Evolutionary conservation across 2,113 vertebrate species (phyloP), one percentile per base, ranked within the genome.

Genomic region (Pogona vitticeps): DNA sequence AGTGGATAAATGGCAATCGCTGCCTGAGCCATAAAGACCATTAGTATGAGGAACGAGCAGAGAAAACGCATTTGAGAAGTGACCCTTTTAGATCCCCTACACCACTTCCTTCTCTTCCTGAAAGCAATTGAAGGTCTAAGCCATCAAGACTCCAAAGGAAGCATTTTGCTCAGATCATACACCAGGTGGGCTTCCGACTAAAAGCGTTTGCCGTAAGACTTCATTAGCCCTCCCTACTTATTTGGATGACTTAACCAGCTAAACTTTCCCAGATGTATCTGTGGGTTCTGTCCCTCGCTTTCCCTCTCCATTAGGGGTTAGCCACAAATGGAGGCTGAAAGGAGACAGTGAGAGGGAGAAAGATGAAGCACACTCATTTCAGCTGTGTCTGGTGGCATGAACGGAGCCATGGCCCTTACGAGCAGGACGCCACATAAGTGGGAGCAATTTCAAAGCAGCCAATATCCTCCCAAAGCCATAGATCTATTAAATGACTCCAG

Each of bases 241-340:
- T 14, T 0, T 61, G 90, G 63, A 86, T 85, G 80, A 88, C 78
- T 9, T 8, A 90, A 89, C 6, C 0, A 13, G 65, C 36, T 14
- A 31, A 76, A 46, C 61, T 79, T 89, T 90, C 82, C 70, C 86
- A 26, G 86, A 81, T 58, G 85, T 87, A 63, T 36, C 78, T 80
- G 80, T 63, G 90, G 88, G 80, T 88, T 88, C 75, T 67, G 81
- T 46, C 75, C 79, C 86, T 93, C 88, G 88, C 75, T 63, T 81
- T 46, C 75, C 80, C 88, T 93, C 89, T 94, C 94, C 94, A 93
- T 94, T 91, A 95, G 88, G 59, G 85, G 91, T 88, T 91, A 94
- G 90, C 93, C 94, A 89, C 91, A 93, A 89, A 80, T 56, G 88
- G 91, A 93, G 88, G 77, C 76, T 0, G 56, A 89, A 91, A 93